A percentile compares a stretch with the other conserved stretches of the same genome.
Evolutionary conservation across 2,888 invertebrate genomes (phyloP).

Genomic region (Lasioglossum leucozonium): DNA sequence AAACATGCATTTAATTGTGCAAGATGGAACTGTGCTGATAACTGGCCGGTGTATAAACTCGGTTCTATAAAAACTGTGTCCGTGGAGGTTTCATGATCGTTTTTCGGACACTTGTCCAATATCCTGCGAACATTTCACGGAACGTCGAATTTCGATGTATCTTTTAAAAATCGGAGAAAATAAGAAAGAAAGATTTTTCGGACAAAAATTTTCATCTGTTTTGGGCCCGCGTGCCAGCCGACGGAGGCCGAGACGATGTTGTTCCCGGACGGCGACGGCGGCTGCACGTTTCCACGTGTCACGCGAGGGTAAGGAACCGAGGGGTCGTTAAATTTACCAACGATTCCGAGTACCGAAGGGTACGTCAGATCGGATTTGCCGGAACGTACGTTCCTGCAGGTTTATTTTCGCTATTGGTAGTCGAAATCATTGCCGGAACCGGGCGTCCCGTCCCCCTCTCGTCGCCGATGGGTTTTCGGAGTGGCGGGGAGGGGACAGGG

Average conservation of each 20-base stretch:
- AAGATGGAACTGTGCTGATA: neutral
- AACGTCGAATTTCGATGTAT: too few relatives aligned
- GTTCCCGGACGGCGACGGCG: slow-evolving; percentile 18
- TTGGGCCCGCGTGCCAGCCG: neutral
- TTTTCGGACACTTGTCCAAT: neutral
- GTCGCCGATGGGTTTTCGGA: slow-evolving; percentile 29
- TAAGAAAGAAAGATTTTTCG: neutral
- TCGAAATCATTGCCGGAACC: slow-evolving; percentile 52
- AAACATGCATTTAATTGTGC: slow-evolving; percentile 1
- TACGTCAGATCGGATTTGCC: slow-evolving; percentile 70
- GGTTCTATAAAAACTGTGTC: neutral
- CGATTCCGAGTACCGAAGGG: slow-evolving; percentile 68
- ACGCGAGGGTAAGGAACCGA: slow-evolving; percentile 25
- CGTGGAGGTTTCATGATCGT: neutral
- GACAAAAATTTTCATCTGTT: neutral
- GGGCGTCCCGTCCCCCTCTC: slow-evolving; percentile 7
- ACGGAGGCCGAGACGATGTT: neutral
- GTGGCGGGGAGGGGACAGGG: neutral
- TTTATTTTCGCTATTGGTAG: slow-evolving; percentile 72
- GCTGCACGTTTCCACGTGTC: slow-evolving; percentile 18
- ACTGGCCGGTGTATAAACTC: neutral
- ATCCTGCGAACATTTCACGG: neutral
- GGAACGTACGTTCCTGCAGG: slow-evolving; percentile 58
- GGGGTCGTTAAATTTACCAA: slow-evolving; percentile 65
- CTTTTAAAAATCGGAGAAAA: too few relatives aligned